Evolutionary conservation across 2,888 invertebrate genomes (phyloP), one percentile per base, ranked within the genome.

Genomic region (Epistrophe eligans): DNA sequence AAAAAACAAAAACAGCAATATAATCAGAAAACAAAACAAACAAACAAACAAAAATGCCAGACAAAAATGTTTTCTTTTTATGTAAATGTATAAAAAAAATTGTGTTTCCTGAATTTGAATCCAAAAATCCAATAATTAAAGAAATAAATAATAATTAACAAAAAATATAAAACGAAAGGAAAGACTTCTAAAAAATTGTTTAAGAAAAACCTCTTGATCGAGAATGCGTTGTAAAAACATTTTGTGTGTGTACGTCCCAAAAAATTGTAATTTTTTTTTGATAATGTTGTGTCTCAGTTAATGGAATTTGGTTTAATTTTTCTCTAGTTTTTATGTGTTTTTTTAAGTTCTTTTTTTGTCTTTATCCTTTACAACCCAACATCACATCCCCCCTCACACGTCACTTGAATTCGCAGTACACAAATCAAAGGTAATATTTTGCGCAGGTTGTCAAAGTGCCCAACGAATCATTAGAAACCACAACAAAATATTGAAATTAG

Each of bases 241-340:
- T 60, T 80, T 88, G 88, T 88, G 88, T 89, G 89, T 89, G 89
- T 89, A 89, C 89, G 89, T 89, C 89, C 89, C 88, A 70, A 84
- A 62, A 28, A 62, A 15, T 71, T 48, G 48, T 62, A 50, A 66
- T 32, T 32, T 74, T 64, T 66, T 24, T 24, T 72, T 50, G 17
- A 67, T 71, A 82, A 74, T 77, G 58, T 77, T 84, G 48, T 71
- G n/a, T 57, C 72, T 76, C 74, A 70, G 84, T 88, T 73, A 84
- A 84, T 87, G 84, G 58, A 88, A 76, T 45, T 73, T 82, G n/a
- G 62, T 76, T 84, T 77, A 80, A 79, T 60, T 66, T 83, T 66
- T 62, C 77, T 89, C 38, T n/a, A 43, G 38, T 89, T 89, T 89
- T 60, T 82, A 73, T 60, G 38, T 60, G 11, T 19, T 81, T 35